Evolutionary conservation across 2,797 vertebrate genomes (phyloP).

Genomic region (Aeoliscus strigatus): DNA sequence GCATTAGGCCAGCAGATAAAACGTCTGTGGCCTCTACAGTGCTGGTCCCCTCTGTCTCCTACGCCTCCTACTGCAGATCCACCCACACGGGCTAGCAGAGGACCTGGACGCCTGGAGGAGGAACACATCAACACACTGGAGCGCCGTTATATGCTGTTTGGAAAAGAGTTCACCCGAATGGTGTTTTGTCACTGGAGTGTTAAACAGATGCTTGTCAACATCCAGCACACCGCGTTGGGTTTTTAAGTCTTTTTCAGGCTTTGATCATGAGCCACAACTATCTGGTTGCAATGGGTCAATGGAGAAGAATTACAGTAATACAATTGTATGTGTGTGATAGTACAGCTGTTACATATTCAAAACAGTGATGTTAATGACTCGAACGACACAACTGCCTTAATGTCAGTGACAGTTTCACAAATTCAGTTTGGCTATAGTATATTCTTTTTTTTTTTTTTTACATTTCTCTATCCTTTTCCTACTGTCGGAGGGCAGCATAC

Average conservation of each 20-base stretch:
- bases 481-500: constrained; percentile 72
- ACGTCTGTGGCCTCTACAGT: constrained; percentile 56
- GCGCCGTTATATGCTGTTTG: constrained; percentile 50
- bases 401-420: constrained; percentile 53
- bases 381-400: constrained; percentile 53
- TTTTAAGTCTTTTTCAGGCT: constrained; percentile 22
- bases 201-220: constrained; percentile 23
- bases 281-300: constrained; percentile 12
- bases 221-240: constrained; percentile 9
- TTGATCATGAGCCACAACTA: constrained; percentile 19
- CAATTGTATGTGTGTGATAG: constrained; percentile 14
- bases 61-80: constrained; percentile 63
- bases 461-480: constrained; percentile 68
- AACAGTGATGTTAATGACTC: constrained; percentile 50
- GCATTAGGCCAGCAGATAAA: constrained; percentile 50
- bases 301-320: constrained; percentile 1
- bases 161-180: constrained; percentile 21
- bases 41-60: constrained; percentile 56
- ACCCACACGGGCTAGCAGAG: constrained; percentile 67
- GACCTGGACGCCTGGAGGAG: constrained; percentile 65
- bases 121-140: constrained; percentile 66
- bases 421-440: constrained; percentile 29
- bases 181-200: constrained; percentile 16
- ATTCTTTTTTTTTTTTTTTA: constrained; percentile 15
- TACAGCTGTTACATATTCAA: constrained; percentile 10